These are phyloP conservation scores for Rhagophthalmus giganteus DNA, from an alignment of 2,888 invertebrate genomes.

Conservation along the genomic window DNA sequence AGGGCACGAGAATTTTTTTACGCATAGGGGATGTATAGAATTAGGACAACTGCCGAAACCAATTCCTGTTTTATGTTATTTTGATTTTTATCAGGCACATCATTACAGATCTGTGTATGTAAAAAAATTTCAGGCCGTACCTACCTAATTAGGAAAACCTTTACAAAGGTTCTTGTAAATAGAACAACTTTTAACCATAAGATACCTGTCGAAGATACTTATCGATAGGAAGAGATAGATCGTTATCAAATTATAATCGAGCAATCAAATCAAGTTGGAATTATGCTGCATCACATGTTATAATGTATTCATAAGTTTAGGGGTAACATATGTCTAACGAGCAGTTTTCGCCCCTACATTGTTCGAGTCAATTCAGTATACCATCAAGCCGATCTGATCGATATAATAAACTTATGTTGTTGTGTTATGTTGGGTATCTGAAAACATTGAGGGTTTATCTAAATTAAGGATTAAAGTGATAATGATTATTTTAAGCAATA, in stretches of 20 bases:
- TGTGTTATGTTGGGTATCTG: too few relatives aligned
- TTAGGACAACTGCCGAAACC: too few relatives aligned
- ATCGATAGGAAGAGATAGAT: constrained; percentile 33
- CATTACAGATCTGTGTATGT: too few relatives aligned
- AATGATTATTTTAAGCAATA: too few relatives aligned
- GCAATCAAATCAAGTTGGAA: constrained; percentile 51
- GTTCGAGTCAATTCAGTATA: constrained; percentile 37
- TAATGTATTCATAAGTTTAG: constrained; percentile 45
- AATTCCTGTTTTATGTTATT: too few relatives aligned
- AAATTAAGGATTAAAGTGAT: too few relatives aligned
- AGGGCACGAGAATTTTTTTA: too few relatives aligned
- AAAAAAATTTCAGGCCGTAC: too few relatives aligned
- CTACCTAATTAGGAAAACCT: too few relatives aligned
- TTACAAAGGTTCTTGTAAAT: constrained; percentile 24
- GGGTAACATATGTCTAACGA: constrained; percentile 48
- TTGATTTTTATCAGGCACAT: too few relatives aligned
- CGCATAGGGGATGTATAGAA: too few relatives aligned
- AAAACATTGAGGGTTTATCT: too few relatives aligned
- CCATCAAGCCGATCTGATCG: not conserved
- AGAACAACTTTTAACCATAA: constrained; percentile 36
- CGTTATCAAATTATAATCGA: constrained; percentile 50
- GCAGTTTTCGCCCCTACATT: constrained; percentile 38
- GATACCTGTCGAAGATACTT: constrained; percentile 38
- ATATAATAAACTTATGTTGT: not conserved
- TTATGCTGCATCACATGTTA: constrained; percentile 48